phyloP scores from a whole-genome alignment of 2,797 vertebrate genomes.

The Clarias fuscus region DNA sequence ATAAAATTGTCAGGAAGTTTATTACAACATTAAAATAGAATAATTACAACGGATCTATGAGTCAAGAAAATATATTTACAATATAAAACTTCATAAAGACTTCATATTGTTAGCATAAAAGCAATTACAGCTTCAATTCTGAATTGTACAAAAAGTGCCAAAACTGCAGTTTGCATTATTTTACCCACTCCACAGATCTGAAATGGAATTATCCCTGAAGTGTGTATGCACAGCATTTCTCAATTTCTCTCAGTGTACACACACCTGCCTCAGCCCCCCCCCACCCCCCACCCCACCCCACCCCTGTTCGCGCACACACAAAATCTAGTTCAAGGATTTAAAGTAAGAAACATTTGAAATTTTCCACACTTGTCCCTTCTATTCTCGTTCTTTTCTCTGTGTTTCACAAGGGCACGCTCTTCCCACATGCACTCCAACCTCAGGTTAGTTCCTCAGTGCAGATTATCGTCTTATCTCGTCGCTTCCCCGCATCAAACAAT shows the following conservation, averaged over 20 bases:
- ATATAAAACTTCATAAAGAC: slow-evolving; percentile 1
- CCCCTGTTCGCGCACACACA: neutral
- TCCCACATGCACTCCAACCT: slow-evolving; percentile 6
- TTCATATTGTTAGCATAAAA: slow-evolving; percentile 10
- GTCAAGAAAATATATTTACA: slow-evolving; percentile 14
- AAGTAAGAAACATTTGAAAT: slow-evolving; percentile 66
- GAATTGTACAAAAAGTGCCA: slow-evolving; percentile 2
- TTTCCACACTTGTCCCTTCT: slow-evolving; percentile 63
- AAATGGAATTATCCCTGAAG: neutral
- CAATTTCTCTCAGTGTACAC: slow-evolving; percentile 7
- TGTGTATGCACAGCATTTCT: slow-evolving; percentile 6
- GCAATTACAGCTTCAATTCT: neutral
- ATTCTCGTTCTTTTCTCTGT: slow-evolving; percentile 53
- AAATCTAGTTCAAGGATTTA: slow-evolving; percentile 69
- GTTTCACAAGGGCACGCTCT: slow-evolving; percentile 24
- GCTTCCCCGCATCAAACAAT: slow-evolving; percentile 36
- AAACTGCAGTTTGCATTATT: neutral
- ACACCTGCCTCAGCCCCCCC: slow-evolving; percentile 9
- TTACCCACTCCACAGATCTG: neutral
- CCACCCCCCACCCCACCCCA: too few relatives aligned
- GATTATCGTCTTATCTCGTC: slow-evolving; percentile 32
- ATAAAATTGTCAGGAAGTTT: neutral
- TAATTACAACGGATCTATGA: neutral
- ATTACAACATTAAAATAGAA: slow-evolving; percentile 14
- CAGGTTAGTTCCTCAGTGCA: neutral